Base-by-base conservation (phyloP, 2,113 vertebrate species). In the Zapus hudsonius region DNA sequence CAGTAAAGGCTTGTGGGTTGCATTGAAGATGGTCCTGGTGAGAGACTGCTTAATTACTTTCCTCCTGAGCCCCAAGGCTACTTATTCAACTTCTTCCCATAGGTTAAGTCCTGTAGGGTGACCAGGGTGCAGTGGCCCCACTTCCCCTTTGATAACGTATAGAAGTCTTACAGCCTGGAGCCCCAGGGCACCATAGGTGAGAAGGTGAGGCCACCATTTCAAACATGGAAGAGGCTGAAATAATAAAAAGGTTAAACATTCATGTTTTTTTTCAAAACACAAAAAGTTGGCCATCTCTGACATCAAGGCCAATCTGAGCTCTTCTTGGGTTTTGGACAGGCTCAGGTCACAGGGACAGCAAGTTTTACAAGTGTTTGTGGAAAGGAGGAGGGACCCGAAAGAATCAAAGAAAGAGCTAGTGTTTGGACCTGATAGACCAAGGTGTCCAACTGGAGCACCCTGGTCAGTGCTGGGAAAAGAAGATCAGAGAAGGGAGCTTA, bases 221-320 rank as follows among this genome's bases (percentile, higher is more conserved):
- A 64, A 67, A 96, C 97, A 89, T 0, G 1, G 95, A 94, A 70
- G 0, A 7, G 72, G 44, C 38, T 93, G 67, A 36, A 95, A 97
- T 91, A 95, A 97, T 92, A 94, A 84, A 67, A 92, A 91, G 90
- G 86, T 92, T 88, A 92, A 95, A 94, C 79, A 64, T 23, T 73
- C 42, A 23, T 80, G 78, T 90, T 97, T 94, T 94, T 82, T 88
- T 89, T 96, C 82, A 72, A 94, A 72, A 90, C 92, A 79, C 13
- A 10, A 1, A 63, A 66, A 87, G n/a, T 0, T 2, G 96, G 74
- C 82, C 2, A 3, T 94, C 96, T 93, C 95, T 22, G 44, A 87
- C 33, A 70, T 66, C 47, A 79, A 47, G 91, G 70, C 20, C 33
- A 10, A 80, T 75, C 87, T 91, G 80, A 20, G 33, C 89, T 93